Conservation (phyloP, 1,140 invertebrate genomes). For the Ceratina australensis region DNA sequence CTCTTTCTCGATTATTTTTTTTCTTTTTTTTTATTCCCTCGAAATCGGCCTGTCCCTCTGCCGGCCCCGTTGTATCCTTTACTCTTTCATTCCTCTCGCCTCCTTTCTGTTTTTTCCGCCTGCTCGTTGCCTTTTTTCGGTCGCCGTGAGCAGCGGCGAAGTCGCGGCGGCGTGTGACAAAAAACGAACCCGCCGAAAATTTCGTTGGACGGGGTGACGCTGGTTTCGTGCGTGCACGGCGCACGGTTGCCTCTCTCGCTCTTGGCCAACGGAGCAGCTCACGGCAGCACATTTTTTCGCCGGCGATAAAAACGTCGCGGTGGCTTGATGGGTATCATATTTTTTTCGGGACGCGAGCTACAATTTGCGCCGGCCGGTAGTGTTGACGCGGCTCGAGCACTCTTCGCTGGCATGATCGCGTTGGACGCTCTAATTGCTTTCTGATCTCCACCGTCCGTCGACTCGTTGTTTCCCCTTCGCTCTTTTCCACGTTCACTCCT, state of each 20-base stretch:
- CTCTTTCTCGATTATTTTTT: neutral
- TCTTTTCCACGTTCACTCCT: neutral
- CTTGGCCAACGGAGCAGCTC: too few relatives aligned
- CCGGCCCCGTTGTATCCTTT: neutral
- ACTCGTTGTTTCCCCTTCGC: neutral
- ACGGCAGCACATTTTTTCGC: slow-evolving; percentile 53
- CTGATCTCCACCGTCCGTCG: slow-evolving; percentile 30
- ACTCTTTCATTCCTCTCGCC: too few relatives aligned
- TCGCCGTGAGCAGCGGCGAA: slow-evolving; percentile 54
- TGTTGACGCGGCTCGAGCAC: slow-evolving; percentile 42
- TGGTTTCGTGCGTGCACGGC: too few relatives aligned
- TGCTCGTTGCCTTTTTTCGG: slow-evolving; percentile 56
- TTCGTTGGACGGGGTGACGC: slow-evolving; percentile 23
- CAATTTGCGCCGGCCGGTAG: slow-evolving; percentile 47
- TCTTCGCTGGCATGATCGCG: slow-evolving; percentile 34
- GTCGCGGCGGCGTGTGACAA: slow-evolving; percentile 54
- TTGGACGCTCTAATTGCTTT: slow-evolving; percentile 46
- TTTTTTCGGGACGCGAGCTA: slow-evolving; percentile 41
- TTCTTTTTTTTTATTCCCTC: neutral
- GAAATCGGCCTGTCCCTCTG: too few relatives aligned
- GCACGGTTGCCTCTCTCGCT: neutral
- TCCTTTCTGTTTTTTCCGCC: neutral
- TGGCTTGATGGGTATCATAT: slow-evolving; percentile 58
- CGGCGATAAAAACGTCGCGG: slow-evolving; percentile 62
- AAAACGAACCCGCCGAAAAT: slow-evolving; percentile 59